phyloP scores from a whole-genome alignment of 92 coral and sea anemone species.

The Isaurus tuberculatus region DNA sequence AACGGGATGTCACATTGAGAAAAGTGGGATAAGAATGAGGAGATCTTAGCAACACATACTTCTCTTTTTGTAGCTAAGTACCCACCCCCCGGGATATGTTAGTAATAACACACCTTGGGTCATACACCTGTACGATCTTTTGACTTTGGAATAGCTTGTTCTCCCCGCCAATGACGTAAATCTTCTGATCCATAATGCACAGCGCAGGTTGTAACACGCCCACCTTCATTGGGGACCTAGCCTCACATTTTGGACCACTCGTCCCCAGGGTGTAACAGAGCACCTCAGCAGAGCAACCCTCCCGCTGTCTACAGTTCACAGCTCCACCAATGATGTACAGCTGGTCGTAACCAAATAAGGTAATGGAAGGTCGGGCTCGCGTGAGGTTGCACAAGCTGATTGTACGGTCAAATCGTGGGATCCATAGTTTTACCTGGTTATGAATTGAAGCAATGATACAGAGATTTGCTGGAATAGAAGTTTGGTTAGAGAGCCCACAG shows the following conservation, averaged over 20 bases:
- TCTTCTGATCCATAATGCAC: slow-evolving; percentile 24
- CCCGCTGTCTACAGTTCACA: slow-evolving; percentile 15
- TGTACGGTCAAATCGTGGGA: slow-evolving; percentile 23
- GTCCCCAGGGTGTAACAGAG: slow-evolving; percentile 12
- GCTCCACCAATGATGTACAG: slow-evolving; percentile 40
- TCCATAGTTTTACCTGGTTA: slow-evolving; percentile 20
- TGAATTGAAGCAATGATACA: slow-evolving; percentile 25
- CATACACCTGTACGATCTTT: slow-evolving; percentile 39
- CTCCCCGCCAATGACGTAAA: slow-evolving; percentile 42
- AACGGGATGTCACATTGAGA: no score
- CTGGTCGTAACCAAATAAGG: slow-evolving; percentile 18
- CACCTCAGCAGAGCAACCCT: slow-evolving; percentile 31
- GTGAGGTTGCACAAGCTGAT: slow-evolving; percentile 16
- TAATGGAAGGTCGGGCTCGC: slow-evolving; percentile 18
- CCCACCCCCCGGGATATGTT: no score
- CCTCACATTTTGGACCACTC: neutral
- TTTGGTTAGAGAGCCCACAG: neutral
- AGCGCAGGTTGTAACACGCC: slow-evolving; percentile 42
- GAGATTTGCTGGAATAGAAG: slow-evolving; percentile 16
- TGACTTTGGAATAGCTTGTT: slow-evolving; percentile 15
- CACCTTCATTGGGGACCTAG: slow-evolving; percentile 10
- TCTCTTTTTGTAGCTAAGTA: no score
- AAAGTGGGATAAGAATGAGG: no score
- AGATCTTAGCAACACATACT: no score
- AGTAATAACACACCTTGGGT: neutral